phyloP scores from a whole-genome alignment of 2,888 invertebrate genomes.

The Brachylomia viminalis region DNA sequence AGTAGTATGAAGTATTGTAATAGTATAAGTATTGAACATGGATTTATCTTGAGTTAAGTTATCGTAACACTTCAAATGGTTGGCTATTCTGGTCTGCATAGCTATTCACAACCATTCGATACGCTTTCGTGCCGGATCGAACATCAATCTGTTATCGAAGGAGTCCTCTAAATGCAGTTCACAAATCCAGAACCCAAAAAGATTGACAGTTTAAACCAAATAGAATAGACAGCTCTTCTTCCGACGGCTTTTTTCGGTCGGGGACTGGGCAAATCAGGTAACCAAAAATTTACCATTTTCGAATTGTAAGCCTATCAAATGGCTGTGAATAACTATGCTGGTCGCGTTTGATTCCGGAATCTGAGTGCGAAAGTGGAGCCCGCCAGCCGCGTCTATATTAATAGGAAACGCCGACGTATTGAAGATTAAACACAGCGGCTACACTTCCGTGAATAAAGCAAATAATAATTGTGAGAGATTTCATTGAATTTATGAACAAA shows the following conservation, averaged over 20 bases:
- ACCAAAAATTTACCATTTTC: no score
- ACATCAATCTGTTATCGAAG: no score
- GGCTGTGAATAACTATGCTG: no score
- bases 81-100: conserved; percentile 42
- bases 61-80: neutral
- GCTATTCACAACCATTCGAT: no score
- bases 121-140: no score
- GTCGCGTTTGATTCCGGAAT: conserved; percentile 46
- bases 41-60: neutral
- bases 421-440: conserved; percentile 17
- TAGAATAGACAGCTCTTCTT: no score
- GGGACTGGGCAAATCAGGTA: no score
- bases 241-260: no score
- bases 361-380: conserved; percentile 46
- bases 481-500: neutral
- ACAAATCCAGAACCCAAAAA: no score
- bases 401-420: conserved; percentile 29
- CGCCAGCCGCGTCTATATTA: conserved; percentile 18
- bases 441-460: conserved; percentile 35
- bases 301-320: no score
- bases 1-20: neutral
- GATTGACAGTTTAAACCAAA: no score
- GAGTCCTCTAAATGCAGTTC: no score
- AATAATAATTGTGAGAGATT: conserved; percentile 9
- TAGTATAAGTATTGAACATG: neutral